A percentile compares a stretch with the other conserved stretches of the same genome.
phyloP scores from a whole-genome alignment of 1,140 invertebrate species.

The Ceratina australensis region DNA sequence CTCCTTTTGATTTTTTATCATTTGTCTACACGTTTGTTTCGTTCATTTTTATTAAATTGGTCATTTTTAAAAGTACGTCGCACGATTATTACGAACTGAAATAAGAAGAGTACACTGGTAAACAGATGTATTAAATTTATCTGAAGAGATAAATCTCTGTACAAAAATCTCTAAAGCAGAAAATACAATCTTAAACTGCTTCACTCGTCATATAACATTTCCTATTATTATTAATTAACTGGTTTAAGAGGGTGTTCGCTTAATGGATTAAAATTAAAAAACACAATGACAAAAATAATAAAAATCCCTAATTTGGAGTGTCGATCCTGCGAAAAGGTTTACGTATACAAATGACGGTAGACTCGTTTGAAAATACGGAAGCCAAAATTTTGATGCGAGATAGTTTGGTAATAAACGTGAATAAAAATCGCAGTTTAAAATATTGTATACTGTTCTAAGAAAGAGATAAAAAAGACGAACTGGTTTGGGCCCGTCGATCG shows the following conservation, averaged over 20 bases:
- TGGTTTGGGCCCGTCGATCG: too few species aligned
- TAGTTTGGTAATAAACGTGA: too few species aligned
- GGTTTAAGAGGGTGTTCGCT: constrained; percentile 12
- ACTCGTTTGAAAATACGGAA: too few species aligned
- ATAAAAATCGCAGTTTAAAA: too few species aligned
- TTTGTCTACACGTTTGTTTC: neutral
- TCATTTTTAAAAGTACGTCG: neutral
- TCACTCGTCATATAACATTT: constrained; percentile 21
- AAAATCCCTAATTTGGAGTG: too few species aligned
- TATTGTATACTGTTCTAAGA: too few species aligned
- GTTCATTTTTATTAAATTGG: neutral
- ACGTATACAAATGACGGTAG: too few species aligned
- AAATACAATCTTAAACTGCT: constrained; percentile 10
- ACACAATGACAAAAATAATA: too few species aligned
- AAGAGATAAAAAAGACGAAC: too few species aligned
- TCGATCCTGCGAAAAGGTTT: too few species aligned
- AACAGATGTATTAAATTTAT: constrained; percentile 12
- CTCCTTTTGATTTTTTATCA: neutral
- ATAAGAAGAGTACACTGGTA: neutral
- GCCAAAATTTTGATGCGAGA: too few species aligned
- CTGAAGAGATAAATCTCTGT: neutral
- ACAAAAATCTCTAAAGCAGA: constrained; percentile 9
- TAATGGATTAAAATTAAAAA: neutral
- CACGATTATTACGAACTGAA: constrained; percentile 40
- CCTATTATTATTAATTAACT: constrained; percentile 22